Percentiles rank a stretch among this genome's conserved stretches.
phyloP scores from a whole-genome alignment of 2,888 invertebrate species.

The Sarcophaga variegata region DNA sequence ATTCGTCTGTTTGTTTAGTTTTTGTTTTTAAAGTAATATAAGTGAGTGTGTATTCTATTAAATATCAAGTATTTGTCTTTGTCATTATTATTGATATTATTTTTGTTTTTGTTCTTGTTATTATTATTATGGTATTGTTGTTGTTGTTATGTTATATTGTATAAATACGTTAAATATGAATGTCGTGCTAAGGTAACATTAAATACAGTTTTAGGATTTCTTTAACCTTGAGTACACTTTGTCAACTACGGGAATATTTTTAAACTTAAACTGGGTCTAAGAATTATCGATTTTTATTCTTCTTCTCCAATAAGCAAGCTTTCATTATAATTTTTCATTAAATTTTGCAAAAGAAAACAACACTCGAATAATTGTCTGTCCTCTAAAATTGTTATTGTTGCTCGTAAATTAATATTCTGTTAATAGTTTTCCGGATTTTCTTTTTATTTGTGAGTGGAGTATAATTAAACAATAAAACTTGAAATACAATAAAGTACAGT shows the following conservation, averaged over 20 bases:
- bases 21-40: too few relatives aligned
- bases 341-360: conserved; percentile 29
- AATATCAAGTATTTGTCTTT: neutral
- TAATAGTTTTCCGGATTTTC: too few relatives aligned
- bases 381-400: conserved; percentile 7
- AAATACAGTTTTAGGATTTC: conserved; percentile 71
- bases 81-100: neutral
- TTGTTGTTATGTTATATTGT: neutral
- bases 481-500: too few relatives aligned
- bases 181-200: conserved; percentile 75
- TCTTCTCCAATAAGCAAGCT: conserved; percentile 11
- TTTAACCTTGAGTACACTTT: conserved; percentile 75
- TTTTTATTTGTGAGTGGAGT: too few relatives aligned
- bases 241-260: conserved; percentile 71
- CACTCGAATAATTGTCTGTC: neutral
- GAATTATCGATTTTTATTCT: conserved; percentile 61
- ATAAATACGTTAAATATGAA: conserved; percentile 28
- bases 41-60: neutral
- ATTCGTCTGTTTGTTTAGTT: too few relatives aligned
- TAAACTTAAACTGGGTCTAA: conserved; percentile 64
- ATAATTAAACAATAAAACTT: too few relatives aligned
- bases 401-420: too few relatives aligned
- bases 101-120: too few relatives aligned
- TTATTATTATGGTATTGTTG: too few relatives aligned
- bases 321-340: conserved; percentile 26